A percentile compares a stretch with the other conserved stretches of the same genome.
Conservation (phyloP, 2,113 vertebrate genomes). For the Istiophorus platypterus region DNA sequence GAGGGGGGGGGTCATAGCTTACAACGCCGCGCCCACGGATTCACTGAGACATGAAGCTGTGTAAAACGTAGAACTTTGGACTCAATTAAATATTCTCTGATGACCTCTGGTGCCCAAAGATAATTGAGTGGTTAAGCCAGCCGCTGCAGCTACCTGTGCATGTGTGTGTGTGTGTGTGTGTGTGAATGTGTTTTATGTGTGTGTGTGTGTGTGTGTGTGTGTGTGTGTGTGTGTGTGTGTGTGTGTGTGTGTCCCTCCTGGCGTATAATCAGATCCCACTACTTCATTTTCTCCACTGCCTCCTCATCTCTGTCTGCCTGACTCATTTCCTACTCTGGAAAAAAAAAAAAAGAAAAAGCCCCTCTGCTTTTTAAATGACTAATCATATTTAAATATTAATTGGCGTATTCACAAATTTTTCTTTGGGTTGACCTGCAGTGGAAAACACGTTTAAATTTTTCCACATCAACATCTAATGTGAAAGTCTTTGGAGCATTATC, state of each 20-base stretch:
- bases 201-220: constrained; percentile 43
- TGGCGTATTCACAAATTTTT: constrained; percentile 20
- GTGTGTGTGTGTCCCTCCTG: constrained; percentile 51
- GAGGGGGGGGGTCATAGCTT: constrained; percentile 37
- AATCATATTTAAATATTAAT: constrained; percentile 59
- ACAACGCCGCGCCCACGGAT: constrained; percentile 24
- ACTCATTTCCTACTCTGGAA: constrained; percentile 18
- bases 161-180: too few relatives aligned
- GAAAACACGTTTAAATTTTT: constrained; percentile 8
- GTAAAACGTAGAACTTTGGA: constrained; percentile 63
- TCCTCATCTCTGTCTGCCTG: constrained; percentile 11
- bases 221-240: constrained; percentile 29
- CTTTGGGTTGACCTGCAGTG: not conserved
- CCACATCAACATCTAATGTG: constrained; percentile 17
- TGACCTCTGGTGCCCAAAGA: constrained; percentile 64
- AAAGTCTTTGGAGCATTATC: not conserved
- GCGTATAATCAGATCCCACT: constrained; percentile 52
- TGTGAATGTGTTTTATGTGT: too few relatives aligned
- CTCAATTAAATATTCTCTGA: constrained; percentile 73
- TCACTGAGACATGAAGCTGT: constrained; percentile 37
- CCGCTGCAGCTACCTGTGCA: constrained; percentile 55
- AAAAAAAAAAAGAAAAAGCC: constrained; percentile 18
- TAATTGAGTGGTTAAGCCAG: constrained; percentile 71
- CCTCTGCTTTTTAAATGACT: constrained; percentile 32
- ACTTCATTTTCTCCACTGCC: constrained; percentile 28